These are phyloP conservation scores for Pseudochirops corinnae DNA, from an alignment of 2,797 vertebrate genomes.

Conservation along the genomic window DNA sequence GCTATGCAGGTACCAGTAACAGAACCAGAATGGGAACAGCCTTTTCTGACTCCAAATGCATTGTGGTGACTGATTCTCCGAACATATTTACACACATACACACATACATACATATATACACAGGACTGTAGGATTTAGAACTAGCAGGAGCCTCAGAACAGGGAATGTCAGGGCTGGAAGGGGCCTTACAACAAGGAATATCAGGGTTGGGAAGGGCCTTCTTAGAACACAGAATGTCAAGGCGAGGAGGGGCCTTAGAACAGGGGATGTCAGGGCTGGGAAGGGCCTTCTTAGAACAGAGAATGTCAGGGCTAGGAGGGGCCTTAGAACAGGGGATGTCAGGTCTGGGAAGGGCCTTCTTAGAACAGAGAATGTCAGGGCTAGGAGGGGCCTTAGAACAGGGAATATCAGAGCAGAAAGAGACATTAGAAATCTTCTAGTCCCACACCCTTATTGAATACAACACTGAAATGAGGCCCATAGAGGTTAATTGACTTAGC, in stretches of 20 bases:
- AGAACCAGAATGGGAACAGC: neutral
- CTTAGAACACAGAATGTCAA: neutral
- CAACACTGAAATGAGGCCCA: neutral
- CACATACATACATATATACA: neutral
- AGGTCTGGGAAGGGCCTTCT: neutral
- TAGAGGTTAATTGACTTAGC: neutral
- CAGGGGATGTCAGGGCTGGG: neutral
- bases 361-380: neutral
- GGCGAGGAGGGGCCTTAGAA: too few relatives aligned
- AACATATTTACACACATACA: neutral
- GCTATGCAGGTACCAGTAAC: neutral
- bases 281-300: neutral
- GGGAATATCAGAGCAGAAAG: neutral
- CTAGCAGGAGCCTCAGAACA: neutral
- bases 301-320: neutral
- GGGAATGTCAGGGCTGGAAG: neutral
- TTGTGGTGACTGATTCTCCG: neutral
- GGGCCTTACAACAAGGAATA: neutral
- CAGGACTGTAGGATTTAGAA: neutral
- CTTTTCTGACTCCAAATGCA: neutral
- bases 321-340: neutral
- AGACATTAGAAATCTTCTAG: neutral
- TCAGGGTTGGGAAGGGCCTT: neutral
- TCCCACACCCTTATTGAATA: neutral
- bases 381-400: too few relatives aligned